Percentiles rank a stretch among this genome's conserved stretches.
These are phyloP conservation scores for Idris sp. DNA, from an alignment of 1,140 invertebrate genomes.

Conservation along the genomic window DNA sequence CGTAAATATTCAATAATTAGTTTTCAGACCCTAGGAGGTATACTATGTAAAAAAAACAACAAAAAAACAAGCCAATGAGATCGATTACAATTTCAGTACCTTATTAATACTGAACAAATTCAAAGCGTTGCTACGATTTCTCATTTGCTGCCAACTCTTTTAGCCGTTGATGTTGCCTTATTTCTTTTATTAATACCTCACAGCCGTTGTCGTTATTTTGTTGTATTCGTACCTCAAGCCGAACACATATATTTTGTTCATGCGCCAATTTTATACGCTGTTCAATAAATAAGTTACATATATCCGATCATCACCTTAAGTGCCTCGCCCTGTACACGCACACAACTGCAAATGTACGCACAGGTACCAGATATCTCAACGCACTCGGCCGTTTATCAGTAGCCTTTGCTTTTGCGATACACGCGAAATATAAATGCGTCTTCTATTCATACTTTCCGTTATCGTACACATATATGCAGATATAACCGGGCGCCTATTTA, in stretches of 20 bases:
- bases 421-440: slow-evolving; percentile 70
- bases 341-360: background rate
- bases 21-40: background rate
- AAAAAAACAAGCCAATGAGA: too few species aligned
- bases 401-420: slow-evolving; percentile 63
- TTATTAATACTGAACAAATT: slow-evolving; percentile 53
- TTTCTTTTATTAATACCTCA: slow-evolving; percentile 43
- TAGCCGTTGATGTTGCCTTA: slow-evolving; percentile 5
- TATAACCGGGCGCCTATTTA: slow-evolving; percentile 58
- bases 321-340: slow-evolving; percentile 53
- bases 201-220: slow-evolving; percentile 22
- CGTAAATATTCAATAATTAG: slow-evolving; percentile 6
- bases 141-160: slow-evolving; percentile 35
- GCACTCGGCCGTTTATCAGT: slow-evolving; percentile 68
- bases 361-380: slow-evolving; percentile 60
- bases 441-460: slow-evolving; percentile 72
- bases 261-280: slow-evolving; percentile 61
- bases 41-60: slow-evolving; percentile 16
- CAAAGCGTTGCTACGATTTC: slow-evolving; percentile 38
- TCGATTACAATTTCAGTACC: slow-evolving; percentile 33
- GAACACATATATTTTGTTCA: slow-evolving; percentile 61
- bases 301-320: slow-evolving; percentile 63
- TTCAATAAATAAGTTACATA: slow-evolving; percentile 64
- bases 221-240: slow-evolving; percentile 51
- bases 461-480: slow-evolving; percentile 58